Conservation (phyloP, 2,113 vertebrate species). For the Oryzias woworae region DNA sequence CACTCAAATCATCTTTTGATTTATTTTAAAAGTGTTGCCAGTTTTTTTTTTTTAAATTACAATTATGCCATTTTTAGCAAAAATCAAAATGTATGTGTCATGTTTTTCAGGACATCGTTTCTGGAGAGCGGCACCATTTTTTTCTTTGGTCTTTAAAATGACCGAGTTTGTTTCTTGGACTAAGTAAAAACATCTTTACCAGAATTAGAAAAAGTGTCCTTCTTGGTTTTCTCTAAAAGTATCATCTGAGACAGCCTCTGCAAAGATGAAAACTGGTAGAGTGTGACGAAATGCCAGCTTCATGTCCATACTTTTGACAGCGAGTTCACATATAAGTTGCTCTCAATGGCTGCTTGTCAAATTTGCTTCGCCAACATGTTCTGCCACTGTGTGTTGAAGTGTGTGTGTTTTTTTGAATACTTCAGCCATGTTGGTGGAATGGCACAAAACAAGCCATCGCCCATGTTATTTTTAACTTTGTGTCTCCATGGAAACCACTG, state of each 20-base stretch:
- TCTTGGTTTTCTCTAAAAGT: too few species aligned
- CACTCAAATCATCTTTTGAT: too few species aligned
- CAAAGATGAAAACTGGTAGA: conserved; percentile 12
- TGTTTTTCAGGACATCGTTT: too few species aligned
- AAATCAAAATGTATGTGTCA: too few species aligned
- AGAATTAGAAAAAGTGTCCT: too few species aligned
- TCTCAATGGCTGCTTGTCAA: conserved; percentile 28
- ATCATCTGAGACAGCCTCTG: conserved; percentile 11
- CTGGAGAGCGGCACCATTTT: too few species aligned
- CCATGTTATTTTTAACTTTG: conserved; percentile 77
- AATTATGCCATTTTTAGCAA: too few species aligned
- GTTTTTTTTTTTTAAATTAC: too few species aligned
- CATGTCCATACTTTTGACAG: conserved; percentile 12
- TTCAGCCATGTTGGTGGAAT: conserved; percentile 67
- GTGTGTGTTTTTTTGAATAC: conserved; percentile 32
- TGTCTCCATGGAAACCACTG: conserved; percentile 76
- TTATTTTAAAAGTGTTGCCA: too few species aligned
- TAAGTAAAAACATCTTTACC: too few species aligned
- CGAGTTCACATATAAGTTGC: conserved; percentile 13
- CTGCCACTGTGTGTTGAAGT: conserved; percentile 14
- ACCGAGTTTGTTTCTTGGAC: too few species aligned
- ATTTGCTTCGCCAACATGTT: conserved; percentile 5
- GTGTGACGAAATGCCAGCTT: conserved; percentile 32
- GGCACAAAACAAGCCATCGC: conserved; percentile 74
- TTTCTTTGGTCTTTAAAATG: too few species aligned